Percentiles rank a stretch among this genome's conserved stretches.
phyloP scores from a whole-genome alignment of 2,888 invertebrate species.

The Ceratothoa steindachneri region DNA sequence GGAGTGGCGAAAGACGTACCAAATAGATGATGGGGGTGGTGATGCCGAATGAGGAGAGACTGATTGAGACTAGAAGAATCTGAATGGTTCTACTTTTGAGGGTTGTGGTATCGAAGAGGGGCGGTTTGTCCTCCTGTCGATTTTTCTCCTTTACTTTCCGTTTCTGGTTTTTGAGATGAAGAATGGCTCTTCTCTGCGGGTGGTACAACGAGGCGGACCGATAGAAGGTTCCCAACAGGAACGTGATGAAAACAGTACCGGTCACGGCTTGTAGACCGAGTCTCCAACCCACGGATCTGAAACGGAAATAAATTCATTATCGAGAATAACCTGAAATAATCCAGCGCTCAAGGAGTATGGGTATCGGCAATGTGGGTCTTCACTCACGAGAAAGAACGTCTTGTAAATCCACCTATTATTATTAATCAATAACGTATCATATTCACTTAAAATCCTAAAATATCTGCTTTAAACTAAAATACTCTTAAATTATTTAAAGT shows the following conservation, averaged over 20 bases:
- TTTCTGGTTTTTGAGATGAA: constrained; percentile 83
- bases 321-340: too few relatives aligned
- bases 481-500: too few relatives aligned
- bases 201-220: constrained; percentile 83
- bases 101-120: constrained; percentile 81
- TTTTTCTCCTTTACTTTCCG: constrained; percentile 51
- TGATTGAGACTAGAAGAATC: constrained; percentile 73
- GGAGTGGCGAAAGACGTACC: constrained; percentile 52
- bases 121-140: constrained; percentile 67
- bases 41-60: constrained; percentile 74
- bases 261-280: constrained; percentile 78
- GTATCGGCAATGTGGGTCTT: too few relatives aligned
- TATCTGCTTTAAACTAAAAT: too few relatives aligned
- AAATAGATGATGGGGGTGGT: constrained; percentile 80
- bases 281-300: constrained; percentile 73
- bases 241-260: constrained; percentile 75
- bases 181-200: constrained; percentile 76
- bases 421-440: too few relatives aligned
- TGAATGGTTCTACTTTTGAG: constrained; percentile 78
- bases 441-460: too few relatives aligned
- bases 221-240: constrained; percentile 80
- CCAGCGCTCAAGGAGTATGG: too few relatives aligned
- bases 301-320: constrained; percentile 16
- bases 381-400: too few relatives aligned
- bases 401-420: too few relatives aligned